A percentile compares a stretch with the other conserved stretches of the same genome.
phyloP scores from a whole-genome alignment of 2,797 vertebrate genomes.

The Phyllotis vaccarum region DNA sequence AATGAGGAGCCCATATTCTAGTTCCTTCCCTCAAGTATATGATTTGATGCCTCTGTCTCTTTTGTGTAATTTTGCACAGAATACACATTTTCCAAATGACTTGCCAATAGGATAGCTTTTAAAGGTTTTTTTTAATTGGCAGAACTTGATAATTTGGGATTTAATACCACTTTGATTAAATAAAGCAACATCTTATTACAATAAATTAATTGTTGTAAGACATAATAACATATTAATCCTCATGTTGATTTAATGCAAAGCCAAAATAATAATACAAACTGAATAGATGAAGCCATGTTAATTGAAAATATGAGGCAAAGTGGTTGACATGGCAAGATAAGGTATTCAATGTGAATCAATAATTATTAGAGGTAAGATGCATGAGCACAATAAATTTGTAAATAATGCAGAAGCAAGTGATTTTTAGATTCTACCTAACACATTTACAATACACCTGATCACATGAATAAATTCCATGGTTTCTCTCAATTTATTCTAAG shows the following conservation, averaged over 20 bases:
- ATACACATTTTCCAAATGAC: neutral
- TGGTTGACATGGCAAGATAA: neutral
- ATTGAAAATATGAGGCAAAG: neutral
- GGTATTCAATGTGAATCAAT: neutral
- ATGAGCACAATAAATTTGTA: neutral
- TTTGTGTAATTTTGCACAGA: neutral
- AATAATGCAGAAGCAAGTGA: neutral
- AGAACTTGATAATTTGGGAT: neutral
- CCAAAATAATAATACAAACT: constrained; percentile 37
- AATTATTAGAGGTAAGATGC: neutral
- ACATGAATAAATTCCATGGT: neutral
- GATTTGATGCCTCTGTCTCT: neutral
- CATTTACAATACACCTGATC: neutral
- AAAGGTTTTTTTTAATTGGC: neutral
- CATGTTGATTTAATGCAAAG: neutral
- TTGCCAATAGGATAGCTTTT: neutral
- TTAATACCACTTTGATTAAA: neutral
- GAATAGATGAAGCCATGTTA: neutral
- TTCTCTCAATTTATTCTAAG: constrained; percentile 27
- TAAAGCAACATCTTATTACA: neutral
- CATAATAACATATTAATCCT: neutral
- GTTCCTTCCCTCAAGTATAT: neutral
- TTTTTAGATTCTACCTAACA: constrained; percentile 1
- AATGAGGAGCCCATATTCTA: neutral
- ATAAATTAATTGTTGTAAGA: constrained; percentile 25